Evolutionary conservation across 1,140 invertebrate genomes (phyloP).

Genomic region (Dendroctonus ponderosae): DNA sequence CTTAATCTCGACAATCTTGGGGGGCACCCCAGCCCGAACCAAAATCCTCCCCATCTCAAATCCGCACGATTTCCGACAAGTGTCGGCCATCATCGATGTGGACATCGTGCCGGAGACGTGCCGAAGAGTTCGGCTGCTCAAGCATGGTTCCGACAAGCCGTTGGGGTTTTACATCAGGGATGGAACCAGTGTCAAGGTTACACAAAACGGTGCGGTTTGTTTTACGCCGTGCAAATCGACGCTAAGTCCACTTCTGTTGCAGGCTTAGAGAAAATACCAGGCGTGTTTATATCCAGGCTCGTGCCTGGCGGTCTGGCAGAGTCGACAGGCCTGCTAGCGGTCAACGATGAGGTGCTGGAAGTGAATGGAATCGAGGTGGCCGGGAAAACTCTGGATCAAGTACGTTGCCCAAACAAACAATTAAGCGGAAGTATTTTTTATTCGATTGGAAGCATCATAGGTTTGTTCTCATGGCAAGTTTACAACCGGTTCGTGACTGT

Average conservation of each 20-base stretch:
- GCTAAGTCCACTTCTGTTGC: background rate
- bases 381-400: slow-evolving; percentile 95
- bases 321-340: slow-evolving; percentile 93
- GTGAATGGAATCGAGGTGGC: slow-evolving; percentile 99
- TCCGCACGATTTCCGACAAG: slow-evolving; percentile 95
- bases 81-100: slow-evolving; percentile 98
- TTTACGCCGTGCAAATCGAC: background rate
- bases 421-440: slow-evolving; percentile 1
- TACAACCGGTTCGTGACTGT: background rate
- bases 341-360: slow-evolving; percentile 98
- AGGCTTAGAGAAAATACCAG: slow-evolving; percentile 86
- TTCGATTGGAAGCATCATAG: background rate
- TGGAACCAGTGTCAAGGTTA: slow-evolving; percentile 83
- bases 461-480: background rate
- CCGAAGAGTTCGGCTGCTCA: slow-evolving; percentile 90
- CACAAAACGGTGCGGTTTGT: slow-evolving; percentile 58
- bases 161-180: slow-evolving; percentile 97
- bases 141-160: slow-evolving; percentile 97
- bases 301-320: slow-evolving; percentile 86
- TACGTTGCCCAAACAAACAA: background rate
- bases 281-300: slow-evolving; percentile 94
- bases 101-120: slow-evolving; percentile 98
- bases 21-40: slow-evolving; percentile 77
- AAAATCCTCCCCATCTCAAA: slow-evolving; percentile 90
- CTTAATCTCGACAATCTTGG: slow-evolving; percentile 79